phyloP scores from a whole-genome alignment of 2,113 vertebrate species.

The Strix aluco region DNA sequence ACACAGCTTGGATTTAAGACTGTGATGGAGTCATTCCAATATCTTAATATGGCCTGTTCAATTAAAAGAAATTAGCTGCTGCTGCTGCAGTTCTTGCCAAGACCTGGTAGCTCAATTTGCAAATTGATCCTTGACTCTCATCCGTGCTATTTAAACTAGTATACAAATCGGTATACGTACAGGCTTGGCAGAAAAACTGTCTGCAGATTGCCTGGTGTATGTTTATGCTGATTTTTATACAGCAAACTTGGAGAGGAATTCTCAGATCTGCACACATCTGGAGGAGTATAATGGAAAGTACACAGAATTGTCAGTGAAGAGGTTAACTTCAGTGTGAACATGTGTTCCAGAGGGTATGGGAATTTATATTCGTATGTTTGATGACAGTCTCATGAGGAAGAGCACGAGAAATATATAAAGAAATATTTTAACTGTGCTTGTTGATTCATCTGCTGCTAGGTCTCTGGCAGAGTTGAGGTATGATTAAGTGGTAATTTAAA shows the following conservation, averaged over 20 bases:
- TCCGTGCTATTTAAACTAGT: slow-evolving; percentile 11
- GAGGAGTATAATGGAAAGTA: background rate
- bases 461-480: background rate
- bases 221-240: background rate
- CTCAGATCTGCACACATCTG: background rate
- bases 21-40: slow-evolving; percentile 50
- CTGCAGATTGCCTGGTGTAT: background rate
- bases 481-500: background rate
- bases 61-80: slow-evolving; percentile 68
- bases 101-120: slow-evolving; percentile 55
- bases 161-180: slow-evolving; percentile 15
- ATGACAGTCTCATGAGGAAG: background rate
- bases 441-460: background rate
- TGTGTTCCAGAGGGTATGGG: background rate
- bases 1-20: slow-evolving; percentile 51
- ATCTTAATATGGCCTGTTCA: slow-evolving; percentile 60
- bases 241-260: background rate
- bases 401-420: background rate
- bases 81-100: slow-evolving; percentile 51
- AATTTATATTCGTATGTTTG: background rate
- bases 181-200: slow-evolving; percentile 1
- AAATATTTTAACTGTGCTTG: background rate
- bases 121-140: slow-evolving; percentile 50
- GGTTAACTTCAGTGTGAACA: background rate
- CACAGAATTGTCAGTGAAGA: background rate